Conservation (phyloP, 2,888 invertebrate genomes). For the Lasioglossum pauxillum region DNA sequence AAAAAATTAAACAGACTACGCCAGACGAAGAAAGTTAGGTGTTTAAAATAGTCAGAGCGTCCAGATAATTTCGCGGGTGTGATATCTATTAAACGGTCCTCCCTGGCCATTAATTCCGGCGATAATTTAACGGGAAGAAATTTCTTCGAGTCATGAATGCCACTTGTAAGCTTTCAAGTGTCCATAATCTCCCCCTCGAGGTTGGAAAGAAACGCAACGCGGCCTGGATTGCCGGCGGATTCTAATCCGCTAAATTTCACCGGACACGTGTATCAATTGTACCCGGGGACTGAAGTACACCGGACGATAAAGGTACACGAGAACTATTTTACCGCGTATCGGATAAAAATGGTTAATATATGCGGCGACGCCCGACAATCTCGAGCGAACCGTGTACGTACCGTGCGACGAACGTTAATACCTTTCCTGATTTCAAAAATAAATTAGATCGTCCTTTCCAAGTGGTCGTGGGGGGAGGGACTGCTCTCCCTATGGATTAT, state of each 20-base stretch:
- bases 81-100: not conserved
- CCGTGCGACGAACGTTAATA: conserved; percentile 55
- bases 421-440: conserved; percentile 62
- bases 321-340: conserved; percentile 57
- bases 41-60: not conserved
- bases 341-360: conserved; percentile 53
- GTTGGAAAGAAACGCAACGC: conserved; percentile 9
- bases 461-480: not conserved
- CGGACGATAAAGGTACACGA: conserved; percentile 56
- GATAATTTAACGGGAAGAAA: not conserved
- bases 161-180: not conserved
- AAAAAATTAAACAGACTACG: too few species aligned
- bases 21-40: not conserved
- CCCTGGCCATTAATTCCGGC: not conserved
- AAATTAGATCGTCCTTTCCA: conserved; percentile 65
- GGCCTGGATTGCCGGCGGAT: conserved; percentile 40
- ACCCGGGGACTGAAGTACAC: conserved; percentile 16
- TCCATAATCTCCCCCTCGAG: not conserved
- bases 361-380: conserved; percentile 24
- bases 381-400: conserved; percentile 42
- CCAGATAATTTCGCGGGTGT: not conserved
- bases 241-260: conserved; percentile 45
- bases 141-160: not conserved
- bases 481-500: conserved; percentile 37
- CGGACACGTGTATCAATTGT: conserved; percentile 56